These are phyloP conservation scores for Danionella cerebrum DNA, from an alignment of 2,113 vertebrate genomes.

Conservation along the genomic window DNA sequence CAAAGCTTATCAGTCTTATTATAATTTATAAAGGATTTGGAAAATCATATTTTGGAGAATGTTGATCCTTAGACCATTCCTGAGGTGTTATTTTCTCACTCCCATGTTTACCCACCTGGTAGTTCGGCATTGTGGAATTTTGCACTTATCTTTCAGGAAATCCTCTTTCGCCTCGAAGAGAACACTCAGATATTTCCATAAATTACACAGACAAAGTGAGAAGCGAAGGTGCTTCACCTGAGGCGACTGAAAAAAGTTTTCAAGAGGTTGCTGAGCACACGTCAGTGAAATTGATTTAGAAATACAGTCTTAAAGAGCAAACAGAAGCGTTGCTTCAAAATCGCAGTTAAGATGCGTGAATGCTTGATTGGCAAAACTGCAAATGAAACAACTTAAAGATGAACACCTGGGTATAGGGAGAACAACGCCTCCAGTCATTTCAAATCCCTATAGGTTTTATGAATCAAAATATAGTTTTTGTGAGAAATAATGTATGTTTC, in stretches of 20 bases:
- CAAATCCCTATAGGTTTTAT: background rate
- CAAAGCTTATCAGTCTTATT: conserved; percentile 64
- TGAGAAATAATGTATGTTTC: no score
- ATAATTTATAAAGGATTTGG: conserved; percentile 64
- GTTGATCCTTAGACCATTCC: conserved; percentile 53
- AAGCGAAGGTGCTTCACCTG: conserved; percentile 34
- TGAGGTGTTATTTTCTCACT: conserved; percentile 52
- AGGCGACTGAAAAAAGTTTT: conserved; percentile 49
- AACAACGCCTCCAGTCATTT: background rate
- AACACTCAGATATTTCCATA: conserved; percentile 45
- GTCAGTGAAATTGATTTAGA: conserved; percentile 5
- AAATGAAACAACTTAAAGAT: background rate
- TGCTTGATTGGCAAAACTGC: conserved; percentile 8
- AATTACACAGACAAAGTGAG: conserved; percentile 38
- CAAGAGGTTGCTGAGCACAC: conserved; percentile 44
- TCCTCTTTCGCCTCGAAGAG: conserved; percentile 52
- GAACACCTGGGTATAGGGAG: background rate
- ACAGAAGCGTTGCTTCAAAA: background rate
- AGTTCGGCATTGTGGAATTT: conserved; percentile 52
- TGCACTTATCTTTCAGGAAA: conserved; percentile 54
- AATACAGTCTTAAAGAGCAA: background rate
- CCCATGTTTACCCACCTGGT: conserved; percentile 58
- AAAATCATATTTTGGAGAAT: conserved; percentile 59
- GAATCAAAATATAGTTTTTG: no score
- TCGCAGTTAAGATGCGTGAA: conserved; percentile 3